Conservation (phyloP, 2,888 invertebrate species). For the Charanyca ferruginea region DNA sequence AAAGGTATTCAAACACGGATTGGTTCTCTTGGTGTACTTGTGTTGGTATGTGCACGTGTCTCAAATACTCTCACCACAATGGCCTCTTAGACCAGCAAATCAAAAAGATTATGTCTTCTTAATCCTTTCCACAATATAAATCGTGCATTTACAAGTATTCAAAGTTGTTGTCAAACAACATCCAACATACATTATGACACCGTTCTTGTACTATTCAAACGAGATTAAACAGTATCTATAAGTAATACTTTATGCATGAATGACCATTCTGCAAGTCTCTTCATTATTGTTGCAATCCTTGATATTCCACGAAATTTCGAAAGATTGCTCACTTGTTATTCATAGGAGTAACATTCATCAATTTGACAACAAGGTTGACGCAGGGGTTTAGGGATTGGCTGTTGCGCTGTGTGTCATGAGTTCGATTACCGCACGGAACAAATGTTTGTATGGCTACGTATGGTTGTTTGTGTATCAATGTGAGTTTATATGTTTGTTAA, state of each 20-base stretch:
- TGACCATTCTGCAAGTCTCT: constrained; percentile 10
- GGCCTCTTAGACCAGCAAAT: neutral
- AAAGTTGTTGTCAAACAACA: constrained; percentile 25
- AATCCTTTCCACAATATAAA: constrained; percentile 39
- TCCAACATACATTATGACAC: constrained; percentile 13
- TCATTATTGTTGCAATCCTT: neutral
- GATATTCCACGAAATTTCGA: constrained; percentile 40
- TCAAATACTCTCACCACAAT: constrained; percentile 22
- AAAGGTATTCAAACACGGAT: neutral
- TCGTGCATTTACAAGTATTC: neutral
- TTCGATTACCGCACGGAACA: too few relatives aligned
- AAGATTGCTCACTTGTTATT: constrained; percentile 41
- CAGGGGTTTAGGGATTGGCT: too few relatives aligned
- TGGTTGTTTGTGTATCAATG: too few relatives aligned
- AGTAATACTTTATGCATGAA: constrained; percentile 40
- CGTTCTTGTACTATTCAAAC: constrained; percentile 22
- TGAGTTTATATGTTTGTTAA: too few relatives aligned
- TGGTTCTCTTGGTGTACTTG: constrained; percentile 1
- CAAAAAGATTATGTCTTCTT: constrained; percentile 14
- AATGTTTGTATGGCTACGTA: too few relatives aligned
- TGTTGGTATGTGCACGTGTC: constrained; percentile 3
- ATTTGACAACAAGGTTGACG: too few relatives aligned
- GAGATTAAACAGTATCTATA: constrained; percentile 29
- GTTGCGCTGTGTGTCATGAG: too few relatives aligned
- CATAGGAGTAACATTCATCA: neutral